Percentiles rank a stretch among this genome's conserved stretches.
Conservation (phyloP, 2,797 vertebrate species). For the Hephaestus fuliginosus region DNA sequence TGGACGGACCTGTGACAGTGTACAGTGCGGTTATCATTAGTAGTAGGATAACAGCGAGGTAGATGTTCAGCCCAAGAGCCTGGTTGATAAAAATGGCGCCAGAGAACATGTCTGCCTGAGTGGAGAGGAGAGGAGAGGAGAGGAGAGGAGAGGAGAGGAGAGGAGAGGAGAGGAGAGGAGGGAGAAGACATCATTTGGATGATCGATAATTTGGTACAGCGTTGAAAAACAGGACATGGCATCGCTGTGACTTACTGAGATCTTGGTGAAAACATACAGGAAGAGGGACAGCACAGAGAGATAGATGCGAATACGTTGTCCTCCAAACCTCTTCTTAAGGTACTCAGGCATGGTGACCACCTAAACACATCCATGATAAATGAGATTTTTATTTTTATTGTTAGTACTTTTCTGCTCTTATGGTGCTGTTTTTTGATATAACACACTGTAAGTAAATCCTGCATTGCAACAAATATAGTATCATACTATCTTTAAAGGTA, state of each 20-base stretch:
- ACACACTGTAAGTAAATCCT: neutral
- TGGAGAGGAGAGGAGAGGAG: constrained; percentile 7
- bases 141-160: constrained; percentile 21
- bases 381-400: neutral
- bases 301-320: constrained; percentile 93
- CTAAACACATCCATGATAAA: constrained; percentile 74
- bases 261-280: constrained; percentile 92
- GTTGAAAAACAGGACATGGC: neutral
- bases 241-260: constrained; percentile 90
- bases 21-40: constrained; percentile 91
- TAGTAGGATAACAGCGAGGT: constrained; percentile 90
- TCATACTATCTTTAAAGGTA: neutral
- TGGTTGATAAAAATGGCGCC: constrained; percentile 96
- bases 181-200: too few relatives aligned
- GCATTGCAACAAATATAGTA: neutral
- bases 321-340: constrained; percentile 93
- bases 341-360: constrained; percentile 97
- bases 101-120: constrained; percentile 96
- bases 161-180: neutral
- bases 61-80: constrained; percentile 92
- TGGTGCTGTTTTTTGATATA: neutral
- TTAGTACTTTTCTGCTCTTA: neutral
- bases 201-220: neutral
- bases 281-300: constrained; percentile 92
- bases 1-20: constrained; percentile 91